phyloP scores from a whole-genome alignment of 2,797 vertebrate species.

The Hydrocynus forskahlii region DNA sequence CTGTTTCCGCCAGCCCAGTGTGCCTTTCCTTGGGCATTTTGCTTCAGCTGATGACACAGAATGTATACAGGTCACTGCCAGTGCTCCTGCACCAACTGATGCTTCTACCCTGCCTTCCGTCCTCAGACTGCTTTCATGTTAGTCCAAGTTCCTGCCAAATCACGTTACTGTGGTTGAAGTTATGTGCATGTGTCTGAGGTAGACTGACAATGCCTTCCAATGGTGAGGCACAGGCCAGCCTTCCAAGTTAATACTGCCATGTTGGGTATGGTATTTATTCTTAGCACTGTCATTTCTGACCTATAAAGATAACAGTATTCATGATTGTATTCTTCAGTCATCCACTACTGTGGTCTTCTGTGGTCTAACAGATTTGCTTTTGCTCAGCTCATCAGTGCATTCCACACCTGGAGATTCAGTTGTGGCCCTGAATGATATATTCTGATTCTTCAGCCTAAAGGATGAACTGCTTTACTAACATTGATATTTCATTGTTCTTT shows the following conservation, averaged over 20 bases:
- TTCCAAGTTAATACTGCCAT: too few relatives aligned
- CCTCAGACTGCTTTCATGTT: background rate
- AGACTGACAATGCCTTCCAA: constrained; percentile 11
- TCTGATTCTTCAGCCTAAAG: background rate
- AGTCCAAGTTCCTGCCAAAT: constrained; percentile 5
- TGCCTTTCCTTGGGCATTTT: background rate
- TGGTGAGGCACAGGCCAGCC: background rate
- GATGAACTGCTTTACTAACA: constrained; percentile 16
- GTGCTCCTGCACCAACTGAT: background rate
- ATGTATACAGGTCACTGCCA: background rate
- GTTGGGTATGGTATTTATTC: too few relatives aligned
- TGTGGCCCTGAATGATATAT: background rate
- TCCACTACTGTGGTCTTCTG: too few relatives aligned
- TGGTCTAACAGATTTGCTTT: too few relatives aligned
- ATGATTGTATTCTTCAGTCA: too few relatives aligned
- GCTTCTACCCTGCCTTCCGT: background rate
- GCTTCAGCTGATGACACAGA: background rate
- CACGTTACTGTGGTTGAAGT: background rate
- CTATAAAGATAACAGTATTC: too few relatives aligned
- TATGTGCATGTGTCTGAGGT: background rate
- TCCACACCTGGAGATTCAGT: background rate
- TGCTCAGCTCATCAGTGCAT: too few relatives aligned
- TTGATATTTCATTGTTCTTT: background rate
- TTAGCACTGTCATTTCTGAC: too few relatives aligned
- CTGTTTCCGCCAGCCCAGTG: background rate